phyloP scores from a whole-genome alignment of 2,797 vertebrate species.

The Staurois parvus region DNA sequence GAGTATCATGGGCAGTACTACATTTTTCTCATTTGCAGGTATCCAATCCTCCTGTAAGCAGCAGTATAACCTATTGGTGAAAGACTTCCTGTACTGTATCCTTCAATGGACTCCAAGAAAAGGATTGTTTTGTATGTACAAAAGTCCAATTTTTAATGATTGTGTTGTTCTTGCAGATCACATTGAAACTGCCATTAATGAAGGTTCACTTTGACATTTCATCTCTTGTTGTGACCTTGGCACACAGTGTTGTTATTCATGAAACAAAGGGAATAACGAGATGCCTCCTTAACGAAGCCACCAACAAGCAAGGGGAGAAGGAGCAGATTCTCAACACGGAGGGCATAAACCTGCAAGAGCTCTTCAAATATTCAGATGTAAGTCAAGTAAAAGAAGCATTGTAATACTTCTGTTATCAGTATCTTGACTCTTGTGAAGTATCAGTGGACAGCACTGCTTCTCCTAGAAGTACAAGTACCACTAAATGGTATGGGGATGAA shows the following conservation, averaged over 20 bases:
- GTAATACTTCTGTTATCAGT: too few species aligned
- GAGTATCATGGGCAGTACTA: too few species aligned
- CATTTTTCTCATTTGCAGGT: too few species aligned
- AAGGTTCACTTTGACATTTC: slow-evolving; percentile 91
- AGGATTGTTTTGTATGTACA: too few species aligned
- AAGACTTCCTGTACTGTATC: too few species aligned
- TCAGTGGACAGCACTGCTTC: too few species aligned
- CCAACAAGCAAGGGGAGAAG: slow-evolving; percentile 75
- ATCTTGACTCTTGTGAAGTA: too few species aligned
- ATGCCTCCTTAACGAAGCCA: slow-evolving; percentile 87
- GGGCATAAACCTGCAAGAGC: slow-evolving; percentile 92
- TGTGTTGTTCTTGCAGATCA: slow-evolving; percentile 75
- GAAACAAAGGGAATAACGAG: slow-evolving; percentile 89
- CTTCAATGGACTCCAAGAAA: too few species aligned
- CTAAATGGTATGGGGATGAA: too few species aligned
- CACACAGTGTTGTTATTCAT: slow-evolving; percentile 82
- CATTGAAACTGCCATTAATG: slow-evolving; percentile 82
- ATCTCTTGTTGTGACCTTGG: slow-evolving; percentile 80
- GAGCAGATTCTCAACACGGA: slow-evolving; percentile 86
- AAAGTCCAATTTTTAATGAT: not conserved
- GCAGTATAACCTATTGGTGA: too few species aligned
- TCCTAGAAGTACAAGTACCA: too few species aligned
- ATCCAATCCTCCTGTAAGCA: too few species aligned
- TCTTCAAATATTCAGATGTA: slow-evolving; percentile 88
- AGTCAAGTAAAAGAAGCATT: slow-evolving; percentile 21